A percentile compares a stretch with the other conserved stretches of the same genome.
Evolutionary conservation across 37 sponge, comb jelly and placozoan genomes (phyloP).

Genomic region (Theonella swinhoei): DNA sequence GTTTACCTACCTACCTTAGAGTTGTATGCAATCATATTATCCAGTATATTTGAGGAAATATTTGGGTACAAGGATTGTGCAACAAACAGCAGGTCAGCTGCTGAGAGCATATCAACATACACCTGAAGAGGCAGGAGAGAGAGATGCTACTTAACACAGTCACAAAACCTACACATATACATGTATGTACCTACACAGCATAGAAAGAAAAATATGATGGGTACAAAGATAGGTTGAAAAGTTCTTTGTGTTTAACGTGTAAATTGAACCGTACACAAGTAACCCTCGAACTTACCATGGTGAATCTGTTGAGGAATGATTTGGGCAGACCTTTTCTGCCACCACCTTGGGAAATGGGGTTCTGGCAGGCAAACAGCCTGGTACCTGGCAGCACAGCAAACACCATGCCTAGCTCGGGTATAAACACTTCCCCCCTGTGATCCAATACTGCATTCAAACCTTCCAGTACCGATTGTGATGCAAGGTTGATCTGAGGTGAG

Average conservation of each 20-base stretch:
- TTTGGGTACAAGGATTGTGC: constrained; percentile 52
- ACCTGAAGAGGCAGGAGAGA: constrained; percentile 68
- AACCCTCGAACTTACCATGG: constrained; percentile 55
- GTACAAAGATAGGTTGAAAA: no score
- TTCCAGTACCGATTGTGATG: constrained; percentile 97
- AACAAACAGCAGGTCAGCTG: constrained; percentile 79
- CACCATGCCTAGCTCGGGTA: constrained; percentile 86
- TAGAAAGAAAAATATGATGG: no score
- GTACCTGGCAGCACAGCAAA: constrained; percentile 75
- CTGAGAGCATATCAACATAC: constrained; percentile 69
- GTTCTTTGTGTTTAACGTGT: no score
- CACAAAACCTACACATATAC: not conserved
- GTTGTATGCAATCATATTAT: constrained; percentile 85
- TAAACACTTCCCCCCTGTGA: constrained; percentile 93
- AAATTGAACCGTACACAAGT: not conserved
- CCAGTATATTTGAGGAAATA: constrained; percentile 35
- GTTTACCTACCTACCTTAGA: constrained; percentile 43
- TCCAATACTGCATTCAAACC: constrained; percentile 98
- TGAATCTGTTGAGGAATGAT: constrained; percentile 95
- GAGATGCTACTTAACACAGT: not conserved
- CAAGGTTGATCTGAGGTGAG: constrained; percentile 85
- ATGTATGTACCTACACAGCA: no score
- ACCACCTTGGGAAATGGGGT: constrained; percentile 94
- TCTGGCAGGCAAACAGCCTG: constrained; percentile 97
- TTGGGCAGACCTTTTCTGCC: constrained; percentile 96